Evolutionary conservation across 2,797 vertebrate species (phyloP).

Genomic region (Cuculus canorus): DNA sequence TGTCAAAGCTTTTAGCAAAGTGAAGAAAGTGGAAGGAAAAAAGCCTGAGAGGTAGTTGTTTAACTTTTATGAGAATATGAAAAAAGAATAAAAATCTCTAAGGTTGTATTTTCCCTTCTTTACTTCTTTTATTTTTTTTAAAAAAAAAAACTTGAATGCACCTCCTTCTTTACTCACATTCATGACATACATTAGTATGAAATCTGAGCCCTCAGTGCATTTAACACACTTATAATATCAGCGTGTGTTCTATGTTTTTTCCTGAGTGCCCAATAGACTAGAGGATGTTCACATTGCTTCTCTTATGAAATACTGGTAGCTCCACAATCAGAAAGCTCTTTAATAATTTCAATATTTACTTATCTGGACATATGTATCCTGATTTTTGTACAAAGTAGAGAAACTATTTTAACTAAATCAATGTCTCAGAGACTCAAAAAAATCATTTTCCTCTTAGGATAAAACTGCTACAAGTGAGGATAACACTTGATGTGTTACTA

Average conservation of each 20-base stretch:
- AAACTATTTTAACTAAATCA: conserved; percentile 21
- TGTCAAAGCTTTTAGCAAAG: conserved; percentile 7
- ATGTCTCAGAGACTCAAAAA: conserved; percentile 29
- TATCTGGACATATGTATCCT: background rate
- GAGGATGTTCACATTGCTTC: background rate
- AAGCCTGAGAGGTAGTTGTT: background rate
- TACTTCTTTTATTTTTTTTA: background rate
- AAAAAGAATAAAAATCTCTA: background rate
- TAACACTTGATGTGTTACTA: conserved; percentile 68
- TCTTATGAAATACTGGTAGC: background rate
- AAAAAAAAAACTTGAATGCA: background rate
- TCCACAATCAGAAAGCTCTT: background rate
- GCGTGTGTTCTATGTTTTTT: background rate
- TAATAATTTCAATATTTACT: background rate
- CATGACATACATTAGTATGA: background rate
- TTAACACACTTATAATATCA: background rate
- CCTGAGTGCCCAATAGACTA: background rate
- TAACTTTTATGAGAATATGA: background rate
- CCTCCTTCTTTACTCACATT: background rate
- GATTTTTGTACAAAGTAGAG: background rate
- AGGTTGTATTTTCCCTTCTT: background rate
- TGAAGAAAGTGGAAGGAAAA: background rate
- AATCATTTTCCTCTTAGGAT: conserved; percentile 34
- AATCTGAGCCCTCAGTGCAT: background rate
- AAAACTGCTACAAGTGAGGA: conserved; percentile 48